Base-by-base conservation (phyloP, 2,797 vertebrate species). In the Cryptoprocta ferox region DNA sequence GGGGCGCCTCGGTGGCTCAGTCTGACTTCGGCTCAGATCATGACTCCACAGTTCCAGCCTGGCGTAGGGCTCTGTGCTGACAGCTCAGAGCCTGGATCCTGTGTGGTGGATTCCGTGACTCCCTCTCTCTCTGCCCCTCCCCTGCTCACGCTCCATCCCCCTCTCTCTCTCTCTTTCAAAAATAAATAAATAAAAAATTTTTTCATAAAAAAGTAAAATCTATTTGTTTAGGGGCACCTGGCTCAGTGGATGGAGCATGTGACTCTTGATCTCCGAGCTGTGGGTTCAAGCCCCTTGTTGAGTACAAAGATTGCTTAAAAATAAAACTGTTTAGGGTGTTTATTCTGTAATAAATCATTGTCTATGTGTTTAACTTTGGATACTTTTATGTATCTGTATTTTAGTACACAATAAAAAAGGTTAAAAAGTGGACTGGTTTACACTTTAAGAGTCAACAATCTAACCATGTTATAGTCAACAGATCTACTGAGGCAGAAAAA, bases 371-470 rank as follows among this genome's bases (percentile, higher is more conserved):
- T 89, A 35, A 81, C 45, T 61, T 81, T 32, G 9, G 65, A 95
- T 14, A 83, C 32, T 53, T 70, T 75, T 39, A 94, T 8, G 19
- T 30, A 66, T 30, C 2, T 82, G 42, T 56, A 65, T 35, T 92
- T 65, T 45, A 39, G 68, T n/a, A 96, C 10, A 92, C 19, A 94
- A 73, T 42, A 19, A 73, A 78, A 79, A 87, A 19, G 53, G 18
- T 28, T 66, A 88, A 84, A 94, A 87, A 61, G 39, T 65, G 3
- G 35, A 86, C 6, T 88, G n/a, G 16, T 95, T 95, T 73, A 95
- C 37, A 71, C 50, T 95, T 93, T 87, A 93, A 95, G 68, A 90
- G 10, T 81, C 50, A 91, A 83, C 15, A 71, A 56, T 21, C 32
- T 35, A 78, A 83, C 39, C 30, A 75, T 8, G 12, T 35, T 73